Evolutionary conservation across 2,888 invertebrate species (phyloP), one percentile per base, ranked within the genome.

Genomic region (Drosophila algonquin): DNA sequence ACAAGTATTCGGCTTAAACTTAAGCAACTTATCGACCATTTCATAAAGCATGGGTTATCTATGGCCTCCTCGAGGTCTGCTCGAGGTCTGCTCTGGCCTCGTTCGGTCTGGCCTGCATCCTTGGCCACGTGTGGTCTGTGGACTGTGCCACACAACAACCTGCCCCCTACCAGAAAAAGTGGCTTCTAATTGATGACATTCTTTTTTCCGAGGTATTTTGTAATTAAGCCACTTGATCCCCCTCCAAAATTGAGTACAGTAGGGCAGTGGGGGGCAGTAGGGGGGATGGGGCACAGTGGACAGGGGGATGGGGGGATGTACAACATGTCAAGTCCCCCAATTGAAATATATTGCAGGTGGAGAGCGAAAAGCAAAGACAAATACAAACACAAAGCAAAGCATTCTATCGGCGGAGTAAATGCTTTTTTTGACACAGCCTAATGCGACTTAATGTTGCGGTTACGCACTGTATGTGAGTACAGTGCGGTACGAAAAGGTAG

Each of bases 1-100:
- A 90, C 90, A 89, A 90, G 85, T 88, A 80, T 86, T 86, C 74
- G 79, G 78, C 90, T 89, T 90, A 89, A 90, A 90, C 75, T 80
- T 78, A 54, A 52, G 71, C 79, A 90, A 86, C 80, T 89, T 89
- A 90, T 88, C 83, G 80, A 40, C 73, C 73, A 68, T 70, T 82
- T 73, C 46, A 72, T 76, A 72, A 79, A 79, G 79, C 70, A 73
- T n/a, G 54, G 56, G 45, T 73, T 65, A 71, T 73, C 77, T 73
- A 75, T 71, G 76, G 74, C 48, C 53, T 35, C 55, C 44, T 18
- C 24, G 21, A 4, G 35, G 27, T 40, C 40, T 40, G 14, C 1
- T 14, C 14, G 18, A 1, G 18, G 12, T 4, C 32, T 12, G 12
- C 35, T 21, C 30, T n/a, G 54, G 45, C 24, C 24, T 24, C 24